Conservation (phyloP, 2,797 vertebrate genomes). For the Pteropus rufus region DNA sequence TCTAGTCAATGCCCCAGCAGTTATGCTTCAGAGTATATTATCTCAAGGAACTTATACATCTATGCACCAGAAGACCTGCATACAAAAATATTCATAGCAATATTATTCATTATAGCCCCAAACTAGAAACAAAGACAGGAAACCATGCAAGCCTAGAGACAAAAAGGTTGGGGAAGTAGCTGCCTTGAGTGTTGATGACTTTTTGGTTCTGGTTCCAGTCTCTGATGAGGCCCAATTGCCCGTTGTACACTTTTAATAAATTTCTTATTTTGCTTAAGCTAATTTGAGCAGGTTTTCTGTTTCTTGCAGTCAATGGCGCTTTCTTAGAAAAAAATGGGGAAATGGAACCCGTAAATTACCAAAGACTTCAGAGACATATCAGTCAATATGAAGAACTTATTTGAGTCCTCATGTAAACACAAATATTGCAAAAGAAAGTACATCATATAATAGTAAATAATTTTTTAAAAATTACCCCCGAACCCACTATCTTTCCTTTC, state of each 20-base stretch:
- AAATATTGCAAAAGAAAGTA: not conserved
- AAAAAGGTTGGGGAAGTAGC: not conserved
- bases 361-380: not conserved
- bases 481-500: not conserved
- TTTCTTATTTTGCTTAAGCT: not conserved
- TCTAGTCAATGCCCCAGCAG: not conserved
- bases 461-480: not conserved
- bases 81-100: not conserved
- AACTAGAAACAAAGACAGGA: not conserved
- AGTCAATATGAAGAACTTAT: not conserved
- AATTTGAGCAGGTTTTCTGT: not conserved
- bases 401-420: not conserved
- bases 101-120: not conserved
- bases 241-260: not conserved
- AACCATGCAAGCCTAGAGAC: not conserved
- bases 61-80: not conserved
- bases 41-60: not conserved
- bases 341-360: not conserved
- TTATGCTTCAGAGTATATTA: not conserved
- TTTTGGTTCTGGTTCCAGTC: not conserved
- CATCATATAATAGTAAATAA: not conserved
- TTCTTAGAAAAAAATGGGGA: not conserved
- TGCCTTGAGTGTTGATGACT: not conserved
- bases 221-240: not conserved
- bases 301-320: not conserved